Percentiles rank a stretch among this genome's conserved stretches.
Conservation (phyloP, 2,797 vertebrate species). For the Sebastes minor region DNA sequence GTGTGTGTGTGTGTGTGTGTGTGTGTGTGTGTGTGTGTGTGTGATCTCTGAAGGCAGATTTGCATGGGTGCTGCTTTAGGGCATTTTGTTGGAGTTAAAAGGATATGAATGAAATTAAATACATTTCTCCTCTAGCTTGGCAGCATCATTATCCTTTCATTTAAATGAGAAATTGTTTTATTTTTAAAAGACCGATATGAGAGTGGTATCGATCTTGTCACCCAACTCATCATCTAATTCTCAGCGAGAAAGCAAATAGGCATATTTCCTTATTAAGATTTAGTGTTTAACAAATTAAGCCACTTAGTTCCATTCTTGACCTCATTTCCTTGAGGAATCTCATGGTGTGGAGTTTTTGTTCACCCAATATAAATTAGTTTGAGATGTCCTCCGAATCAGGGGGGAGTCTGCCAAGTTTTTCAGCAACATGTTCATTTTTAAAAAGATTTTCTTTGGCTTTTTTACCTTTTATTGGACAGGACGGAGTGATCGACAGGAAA, state of each 20-base stretch:
- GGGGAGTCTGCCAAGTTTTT: background rate
- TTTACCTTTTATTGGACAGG: background rate
- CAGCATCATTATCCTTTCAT: background rate
- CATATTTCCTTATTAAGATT: background rate
- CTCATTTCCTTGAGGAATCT: background rate
- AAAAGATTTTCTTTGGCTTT: background rate
- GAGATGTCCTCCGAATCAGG: too few relatives aligned
- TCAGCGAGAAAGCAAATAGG: background rate
- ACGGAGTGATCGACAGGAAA: background rate
- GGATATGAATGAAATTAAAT: background rate
- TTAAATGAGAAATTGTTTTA: background rate
- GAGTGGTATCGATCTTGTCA: background rate
- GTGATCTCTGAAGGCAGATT: background rate
- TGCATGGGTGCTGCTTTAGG: background rate
- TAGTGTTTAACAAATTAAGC: background rate
- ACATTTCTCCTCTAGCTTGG: too few relatives aligned
- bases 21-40: background rate
- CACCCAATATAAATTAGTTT: background rate
- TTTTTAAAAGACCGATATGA: background rate
- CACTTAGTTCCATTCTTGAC: background rate
- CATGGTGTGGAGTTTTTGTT: background rate
- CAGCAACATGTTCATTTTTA: background rate
- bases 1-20: too few relatives aligned
- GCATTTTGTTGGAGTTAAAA: conserved; percentile 11
- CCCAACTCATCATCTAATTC: too few relatives aligned